These are phyloP conservation scores for Philantomba maxwellii DNA, from an alignment of 2,113 vertebrate species.

Conservation along the genomic window DNA sequence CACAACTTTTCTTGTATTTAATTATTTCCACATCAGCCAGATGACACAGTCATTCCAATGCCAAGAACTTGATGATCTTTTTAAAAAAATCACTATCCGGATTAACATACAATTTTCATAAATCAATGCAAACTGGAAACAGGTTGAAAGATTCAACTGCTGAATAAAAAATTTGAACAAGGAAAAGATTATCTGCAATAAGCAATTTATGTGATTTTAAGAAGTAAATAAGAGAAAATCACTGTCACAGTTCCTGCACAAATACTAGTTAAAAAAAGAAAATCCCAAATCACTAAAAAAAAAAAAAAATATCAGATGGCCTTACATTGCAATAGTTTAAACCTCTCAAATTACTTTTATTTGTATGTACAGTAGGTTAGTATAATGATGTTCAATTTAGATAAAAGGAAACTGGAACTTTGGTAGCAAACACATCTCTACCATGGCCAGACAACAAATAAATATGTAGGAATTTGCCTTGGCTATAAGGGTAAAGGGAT, in stretches of 20 bases:
- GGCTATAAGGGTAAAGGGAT: not conserved
- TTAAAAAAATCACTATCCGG: not conserved
- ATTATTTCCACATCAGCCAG: conserved; percentile 44
- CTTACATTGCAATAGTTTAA: not conserved
- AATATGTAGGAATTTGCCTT: not conserved
- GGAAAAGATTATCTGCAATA: not conserved
- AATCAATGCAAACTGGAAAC: not conserved
- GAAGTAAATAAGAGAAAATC: not conserved
- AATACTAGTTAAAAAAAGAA: not conserved
- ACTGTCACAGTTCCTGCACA: not conserved
- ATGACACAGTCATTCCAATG: conserved; percentile 5
- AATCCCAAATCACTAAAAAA: not conserved
- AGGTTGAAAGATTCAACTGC: not conserved
- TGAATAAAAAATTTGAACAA: not conserved
- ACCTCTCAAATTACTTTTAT: not conserved
- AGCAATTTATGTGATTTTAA: not conserved
- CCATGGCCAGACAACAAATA: not conserved
- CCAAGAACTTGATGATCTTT: conserved; percentile 17
- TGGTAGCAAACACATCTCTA: not conserved
- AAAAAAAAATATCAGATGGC: not conserved
- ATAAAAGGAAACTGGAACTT: not conserved
- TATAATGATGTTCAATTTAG: not conserved
- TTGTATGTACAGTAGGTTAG: not conserved
- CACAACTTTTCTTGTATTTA: conserved; percentile 31
- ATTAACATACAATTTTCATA: not conserved